Evolutionary conservation across 2,113 vertebrate species (phyloP), one percentile per base, ranked within the genome.

Genomic region (Cyprinodon variegatus): DNA sequence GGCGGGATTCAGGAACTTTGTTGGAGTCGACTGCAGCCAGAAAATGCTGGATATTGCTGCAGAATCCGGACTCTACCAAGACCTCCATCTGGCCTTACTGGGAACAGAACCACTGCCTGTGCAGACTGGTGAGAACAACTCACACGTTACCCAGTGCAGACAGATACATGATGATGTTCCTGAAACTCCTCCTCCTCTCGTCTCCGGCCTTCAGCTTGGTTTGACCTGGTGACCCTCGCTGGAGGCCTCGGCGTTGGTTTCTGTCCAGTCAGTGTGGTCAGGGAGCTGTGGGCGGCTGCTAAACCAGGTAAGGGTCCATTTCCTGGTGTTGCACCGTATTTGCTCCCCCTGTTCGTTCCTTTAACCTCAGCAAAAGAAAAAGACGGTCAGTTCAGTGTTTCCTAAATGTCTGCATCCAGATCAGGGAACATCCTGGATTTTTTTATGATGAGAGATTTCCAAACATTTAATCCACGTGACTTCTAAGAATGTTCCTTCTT

Each of bases 1-100:
- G 9, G 12, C 29, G 67, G 84, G 84, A 67, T 86, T 86, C 74
- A 83, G 29, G 53, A 22, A 65, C 63, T 83, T 86, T 68, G 77
- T 78, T 14, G 84, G 81, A 3, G 84, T 86, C 7, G 84, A 86
- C 20, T 39, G 81, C 63, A 86, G 84, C 41, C 13, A 57, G 4
- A 63, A 20, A 0, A 78, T 86, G 84, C 43, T 86, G 74, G 63
- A 59, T 0, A 4, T 29, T 41, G 84, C 84, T 53, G 63, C 14
- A 0, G 10, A 68, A 15, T 65, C 67, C 2, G 61, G 66, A 3
- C n/a, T 81, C 22, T 86, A 83, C 3, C 41, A 62, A 60, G 74
- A 86, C 14, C 74, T 83, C 41, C 60, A 3, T 57, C 74, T 29
- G 60, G 84, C 77, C 50, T 4, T 86, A 37, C 77, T 83, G 70